phyloP scores from a whole-genome alignment of 2,797 vertebrate genomes.

The Austrolebias charrua region DNA sequence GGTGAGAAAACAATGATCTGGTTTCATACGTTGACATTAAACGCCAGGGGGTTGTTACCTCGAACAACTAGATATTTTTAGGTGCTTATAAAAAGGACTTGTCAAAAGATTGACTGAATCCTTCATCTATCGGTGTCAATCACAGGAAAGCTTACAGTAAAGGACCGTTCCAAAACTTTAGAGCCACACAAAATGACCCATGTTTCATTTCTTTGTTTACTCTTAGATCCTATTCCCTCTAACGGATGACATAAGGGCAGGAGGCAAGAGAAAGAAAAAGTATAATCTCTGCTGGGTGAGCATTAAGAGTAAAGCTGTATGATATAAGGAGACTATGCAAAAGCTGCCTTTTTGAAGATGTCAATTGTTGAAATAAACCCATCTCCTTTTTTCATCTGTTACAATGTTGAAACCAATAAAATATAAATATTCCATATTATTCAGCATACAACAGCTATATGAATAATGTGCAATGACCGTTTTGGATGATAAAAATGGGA shows the following conservation, averaged over 20 bases:
- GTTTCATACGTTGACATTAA: neutral
- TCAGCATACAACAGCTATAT: too few species aligned
- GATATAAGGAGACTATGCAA: too few species aligned
- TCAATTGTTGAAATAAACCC: too few species aligned
- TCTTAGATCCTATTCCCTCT: neutral
- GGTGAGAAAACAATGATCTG: neutral
- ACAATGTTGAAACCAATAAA: too few species aligned
- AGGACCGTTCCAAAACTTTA: neutral
- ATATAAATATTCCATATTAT: too few species aligned
- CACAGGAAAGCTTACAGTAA: neutral
- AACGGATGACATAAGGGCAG: neutral
- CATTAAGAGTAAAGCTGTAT: too few species aligned
- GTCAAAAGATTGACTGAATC: conserved; percentile 1
- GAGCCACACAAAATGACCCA: neutral
- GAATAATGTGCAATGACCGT: too few species aligned
- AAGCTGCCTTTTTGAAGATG: too few species aligned
- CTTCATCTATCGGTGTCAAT: conserved; percentile 4
- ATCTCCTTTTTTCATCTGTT: too few species aligned
- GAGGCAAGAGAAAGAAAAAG: neutral
- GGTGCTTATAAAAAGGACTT: neutral
- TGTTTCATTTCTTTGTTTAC: neutral
- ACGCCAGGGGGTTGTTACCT: too few species aligned
- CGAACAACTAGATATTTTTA: neutral
- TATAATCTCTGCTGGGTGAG: too few species aligned
- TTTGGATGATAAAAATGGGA: too few species aligned